Evolutionary conservation across 1,140 invertebrate species (phyloP).

Genomic region (Zaprionus inermis): DNA sequence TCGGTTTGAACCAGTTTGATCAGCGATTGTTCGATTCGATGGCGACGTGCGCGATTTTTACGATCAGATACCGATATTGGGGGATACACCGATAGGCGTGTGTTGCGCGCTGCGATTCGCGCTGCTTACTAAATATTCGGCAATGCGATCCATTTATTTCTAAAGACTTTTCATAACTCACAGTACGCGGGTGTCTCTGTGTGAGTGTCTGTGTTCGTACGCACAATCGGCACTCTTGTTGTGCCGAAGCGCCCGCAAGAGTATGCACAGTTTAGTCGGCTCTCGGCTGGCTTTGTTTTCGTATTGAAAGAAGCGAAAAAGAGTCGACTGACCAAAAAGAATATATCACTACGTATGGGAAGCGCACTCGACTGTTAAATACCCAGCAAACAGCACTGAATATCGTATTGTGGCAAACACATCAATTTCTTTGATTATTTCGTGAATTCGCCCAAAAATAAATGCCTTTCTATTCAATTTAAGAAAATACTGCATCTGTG

Average conservation of each 20-base stretch:
- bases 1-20: constrained; percentile 30
- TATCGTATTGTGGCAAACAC: too few species aligned
- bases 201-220: constrained; percentile 19
- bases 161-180: constrained; percentile 53
- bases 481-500: too few species aligned
- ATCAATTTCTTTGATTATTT: too few species aligned
- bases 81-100: constrained; percentile 37
- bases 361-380: background rate
- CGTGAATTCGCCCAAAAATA: too few species aligned
- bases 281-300: constrained; percentile 12
- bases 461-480: too few species aligned
- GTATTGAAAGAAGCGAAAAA: constrained; percentile 15
- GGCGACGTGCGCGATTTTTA: constrained; percentile 17
- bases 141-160: constrained; percentile 57
- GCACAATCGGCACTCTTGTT: constrained; percentile 47
- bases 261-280: constrained; percentile 33
- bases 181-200: constrained; percentile 3
- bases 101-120: constrained; percentile 53
- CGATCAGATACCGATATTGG: constrained; percentile 3
- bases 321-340: constrained; percentile 26
- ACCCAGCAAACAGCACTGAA: background rate
- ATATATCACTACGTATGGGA: background rate
- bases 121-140: constrained; percentile 51
- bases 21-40: constrained; percentile 18
- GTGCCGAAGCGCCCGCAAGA: constrained; percentile 30